Conservation (phyloP, 2,888 invertebrate species). For the Meta bourneti region DNA sequence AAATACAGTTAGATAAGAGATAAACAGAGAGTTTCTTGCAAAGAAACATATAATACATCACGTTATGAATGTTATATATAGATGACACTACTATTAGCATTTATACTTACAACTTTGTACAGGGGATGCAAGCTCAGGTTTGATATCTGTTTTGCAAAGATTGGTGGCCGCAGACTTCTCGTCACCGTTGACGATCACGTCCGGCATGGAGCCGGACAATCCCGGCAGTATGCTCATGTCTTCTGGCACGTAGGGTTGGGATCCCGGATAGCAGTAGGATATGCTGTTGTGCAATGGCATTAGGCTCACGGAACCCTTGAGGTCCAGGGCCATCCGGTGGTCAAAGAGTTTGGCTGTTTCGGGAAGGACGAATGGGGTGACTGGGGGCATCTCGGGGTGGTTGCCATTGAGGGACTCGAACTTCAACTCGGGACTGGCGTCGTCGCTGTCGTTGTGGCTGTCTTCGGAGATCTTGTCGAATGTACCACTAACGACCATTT, state of each 20-base stretch:
- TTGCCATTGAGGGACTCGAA: slow-evolving; percentile 6
- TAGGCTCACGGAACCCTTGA: slow-evolving; percentile 70
- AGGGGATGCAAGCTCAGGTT: slow-evolving; percentile 61
- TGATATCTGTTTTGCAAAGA: slow-evolving; percentile 51
- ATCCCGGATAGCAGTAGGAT: slow-evolving; percentile 68
- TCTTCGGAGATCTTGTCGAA: slow-evolving; percentile 57
- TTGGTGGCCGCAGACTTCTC: not conserved
- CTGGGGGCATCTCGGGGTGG: not conserved
- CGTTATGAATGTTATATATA: too few relatives aligned
- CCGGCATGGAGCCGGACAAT: not conserved
- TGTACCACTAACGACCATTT: slow-evolving; percentile 27
- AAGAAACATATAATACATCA: too few relatives aligned
- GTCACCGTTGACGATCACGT: slow-evolving; percentile 33
- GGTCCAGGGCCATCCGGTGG: slow-evolving; percentile 31
- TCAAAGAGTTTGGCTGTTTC: slow-evolving; percentile 9
- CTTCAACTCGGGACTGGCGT: slow-evolving; percentile 31
- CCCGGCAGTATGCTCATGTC: slow-evolving; percentile 14
- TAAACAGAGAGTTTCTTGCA: too few relatives aligned
- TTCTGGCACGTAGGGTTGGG: not conserved
- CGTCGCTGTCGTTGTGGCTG: slow-evolving; percentile 63
- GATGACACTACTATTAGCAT: too few relatives aligned
- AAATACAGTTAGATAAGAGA: not conserved
- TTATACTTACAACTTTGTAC: slow-evolving; percentile 69
- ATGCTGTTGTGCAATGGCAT: slow-evolving; percentile 73
- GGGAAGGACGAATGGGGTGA: not conserved